phyloP scores from a whole-genome alignment of 37 sponge, comb jelly and placozoan species.

The Haliclona indistincta region DNA sequence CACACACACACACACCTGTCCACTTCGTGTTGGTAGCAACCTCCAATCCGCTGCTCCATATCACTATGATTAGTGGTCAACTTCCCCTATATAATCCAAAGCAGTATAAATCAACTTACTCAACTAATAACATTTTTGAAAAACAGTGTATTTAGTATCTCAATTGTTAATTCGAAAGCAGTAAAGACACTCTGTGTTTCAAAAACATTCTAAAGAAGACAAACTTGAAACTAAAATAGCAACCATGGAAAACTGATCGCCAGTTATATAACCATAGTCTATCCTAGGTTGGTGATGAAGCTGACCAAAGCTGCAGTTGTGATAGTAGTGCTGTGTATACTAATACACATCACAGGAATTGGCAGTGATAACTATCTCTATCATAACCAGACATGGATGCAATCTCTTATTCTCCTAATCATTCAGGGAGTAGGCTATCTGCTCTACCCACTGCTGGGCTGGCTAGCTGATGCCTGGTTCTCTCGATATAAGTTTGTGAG shows the following conservation, averaged over 20 bases:
- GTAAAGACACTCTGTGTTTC: slow-evolving; percentile 68
- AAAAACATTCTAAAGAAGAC: too few relatives aligned
- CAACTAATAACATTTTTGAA: too few relatives aligned
- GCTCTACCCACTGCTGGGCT: slow-evolving; percentile 68
- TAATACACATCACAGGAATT: background rate
- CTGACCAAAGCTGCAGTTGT: too few relatives aligned
- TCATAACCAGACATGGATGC: background rate
- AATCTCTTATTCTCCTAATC: slow-evolving; percentile 9
- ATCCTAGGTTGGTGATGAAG: too few relatives aligned
- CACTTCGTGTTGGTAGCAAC: background rate
- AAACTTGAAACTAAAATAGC: too few relatives aligned
- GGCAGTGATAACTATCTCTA: background rate
- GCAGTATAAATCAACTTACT: background rate
- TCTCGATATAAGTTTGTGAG: too few relatives aligned
- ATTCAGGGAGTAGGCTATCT: slow-evolving; percentile 26
- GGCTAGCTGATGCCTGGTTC: too few relatives aligned
- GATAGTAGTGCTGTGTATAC: too few relatives aligned
- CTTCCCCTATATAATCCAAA: background rate
- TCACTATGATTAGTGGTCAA: slow-evolving; percentile 5
- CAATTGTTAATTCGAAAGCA: slow-evolving; percentile 43
- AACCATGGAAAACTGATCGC: too few relatives aligned
- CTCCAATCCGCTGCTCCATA: background rate
- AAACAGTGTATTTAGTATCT: too few relatives aligned
- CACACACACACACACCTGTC: slow-evolving; percentile 22
- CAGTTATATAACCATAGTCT: too few relatives aligned